Percentiles rank a stretch among this genome's conserved stretches.
phyloP scores from a whole-genome alignment of 2,113 vertebrate genomes.

The Sminthopsis crassicaudata region DNA sequence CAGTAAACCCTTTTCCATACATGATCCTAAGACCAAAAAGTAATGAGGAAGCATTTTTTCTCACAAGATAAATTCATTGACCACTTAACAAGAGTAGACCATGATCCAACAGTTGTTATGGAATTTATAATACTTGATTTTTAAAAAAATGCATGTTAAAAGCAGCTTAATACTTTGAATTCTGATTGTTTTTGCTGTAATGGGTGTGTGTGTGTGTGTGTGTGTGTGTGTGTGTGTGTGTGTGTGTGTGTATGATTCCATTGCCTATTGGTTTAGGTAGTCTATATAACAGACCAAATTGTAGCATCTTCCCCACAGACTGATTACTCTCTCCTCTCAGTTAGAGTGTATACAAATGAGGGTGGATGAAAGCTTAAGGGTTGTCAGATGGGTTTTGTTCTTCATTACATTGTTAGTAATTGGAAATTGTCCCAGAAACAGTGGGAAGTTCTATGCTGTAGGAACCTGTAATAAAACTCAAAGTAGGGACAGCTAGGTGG shows the following conservation, averaged over 20 bases:
- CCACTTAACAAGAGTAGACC: constrained; percentile 26
- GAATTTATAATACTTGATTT: neutral
- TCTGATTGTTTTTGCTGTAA: neutral
- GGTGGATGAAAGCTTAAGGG: neutral
- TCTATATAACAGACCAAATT: neutral
- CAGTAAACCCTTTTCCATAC: constrained; percentile 1
- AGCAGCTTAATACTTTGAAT: neutral
- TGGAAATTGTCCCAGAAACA: neutral
- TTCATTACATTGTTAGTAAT: neutral
- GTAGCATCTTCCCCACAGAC: neutral
- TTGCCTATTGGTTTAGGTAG: neutral
- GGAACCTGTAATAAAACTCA: neutral
- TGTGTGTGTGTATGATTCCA: no score
- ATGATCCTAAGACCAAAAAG: neutral
- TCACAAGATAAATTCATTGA: constrained; percentile 28
- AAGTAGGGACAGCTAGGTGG: neutral
- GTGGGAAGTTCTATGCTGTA: neutral
- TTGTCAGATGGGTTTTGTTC: neutral
- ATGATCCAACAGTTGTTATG: neutral
- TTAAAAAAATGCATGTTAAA: neutral
- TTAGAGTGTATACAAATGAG: neutral
- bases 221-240: no score
- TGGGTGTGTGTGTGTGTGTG: neutral
- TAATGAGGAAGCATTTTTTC: constrained; percentile 17
- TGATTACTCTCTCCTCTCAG: neutral